Evolutionary conservation across 2,888 invertebrate species (phyloP).

Genomic region (Phengaris alcon): DNA sequence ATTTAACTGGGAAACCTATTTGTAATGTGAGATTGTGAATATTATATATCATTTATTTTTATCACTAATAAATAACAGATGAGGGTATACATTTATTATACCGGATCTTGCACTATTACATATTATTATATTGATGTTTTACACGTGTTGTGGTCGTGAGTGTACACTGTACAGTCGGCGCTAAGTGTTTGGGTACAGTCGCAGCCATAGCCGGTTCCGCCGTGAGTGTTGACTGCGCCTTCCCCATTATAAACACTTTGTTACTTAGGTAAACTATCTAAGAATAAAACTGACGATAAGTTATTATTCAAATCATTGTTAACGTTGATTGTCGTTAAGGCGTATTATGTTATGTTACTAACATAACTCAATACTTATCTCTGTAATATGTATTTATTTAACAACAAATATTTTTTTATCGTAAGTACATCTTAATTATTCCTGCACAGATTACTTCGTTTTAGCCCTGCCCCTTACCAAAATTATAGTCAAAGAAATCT

Average conservation of each 20-base stretch:
- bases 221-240: constrained; percentile 6
- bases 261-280: not conserved
- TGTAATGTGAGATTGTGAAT: no score
- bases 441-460: no score
- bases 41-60: no score
- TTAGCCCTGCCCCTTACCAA: not conserved
- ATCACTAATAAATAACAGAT: no score
- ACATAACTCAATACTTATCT: no score
- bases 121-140: not conserved
- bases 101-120: not conserved
- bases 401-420: no score
- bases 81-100: no score
- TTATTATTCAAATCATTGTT: not conserved
- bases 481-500: not conserved
- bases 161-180: not conserved
- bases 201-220: constrained; percentile 7
- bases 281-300: not conserved
- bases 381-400: no score
- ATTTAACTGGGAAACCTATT: no score
- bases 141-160: not conserved
- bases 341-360: not conserved
- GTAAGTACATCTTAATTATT: no score
- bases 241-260: constrained; percentile 15
- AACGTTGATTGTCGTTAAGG: not conserved
- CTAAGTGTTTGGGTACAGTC: constrained; percentile 24